These are phyloP conservation scores for Tiliqua scincoides DNA, from an alignment of 2,113 vertebrate species.

Conservation along the genomic window DNA sequence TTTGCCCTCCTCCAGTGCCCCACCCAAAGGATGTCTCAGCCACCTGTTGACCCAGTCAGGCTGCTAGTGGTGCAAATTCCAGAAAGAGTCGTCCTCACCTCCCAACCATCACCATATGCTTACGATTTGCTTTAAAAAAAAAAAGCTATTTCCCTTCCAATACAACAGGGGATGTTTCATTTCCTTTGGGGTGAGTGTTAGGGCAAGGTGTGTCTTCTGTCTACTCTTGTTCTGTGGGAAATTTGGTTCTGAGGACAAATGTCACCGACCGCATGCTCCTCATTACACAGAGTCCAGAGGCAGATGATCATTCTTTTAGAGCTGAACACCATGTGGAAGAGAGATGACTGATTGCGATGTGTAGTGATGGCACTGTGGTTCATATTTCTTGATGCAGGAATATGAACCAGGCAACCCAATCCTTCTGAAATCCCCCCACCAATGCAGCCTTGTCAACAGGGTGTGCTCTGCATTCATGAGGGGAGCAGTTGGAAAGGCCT, in stretches of 20 bases:
- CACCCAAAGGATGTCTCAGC: not conserved
- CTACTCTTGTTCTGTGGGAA: not conserved
- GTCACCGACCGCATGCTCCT: too few species aligned
- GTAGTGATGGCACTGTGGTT: too few species aligned
- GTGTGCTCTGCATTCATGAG: too few species aligned
- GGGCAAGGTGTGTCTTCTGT: not conserved
- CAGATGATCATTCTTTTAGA: not conserved
- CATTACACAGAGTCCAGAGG: too few species aligned
- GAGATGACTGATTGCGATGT: not conserved
- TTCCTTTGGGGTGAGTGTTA: constrained; percentile 3
- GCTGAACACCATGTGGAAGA: not conserved
- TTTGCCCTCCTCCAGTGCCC: not conserved
- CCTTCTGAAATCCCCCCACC: too few species aligned
- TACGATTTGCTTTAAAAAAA: not conserved
- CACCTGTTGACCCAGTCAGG: not conserved
- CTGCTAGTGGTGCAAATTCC: not conserved
- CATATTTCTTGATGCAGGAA: too few species aligned
- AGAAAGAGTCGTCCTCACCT: not conserved
- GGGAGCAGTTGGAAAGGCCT: too few species aligned
- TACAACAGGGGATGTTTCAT: not conserved
- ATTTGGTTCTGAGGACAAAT: not conserved
- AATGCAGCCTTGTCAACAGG: too few species aligned
- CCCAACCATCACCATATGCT: not conserved
- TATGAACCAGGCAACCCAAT: too few species aligned
- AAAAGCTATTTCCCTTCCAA: not conserved